Evolutionary conservation across 2,797 vertebrate species (phyloP).

Genomic region (Eidolon dupreanum): DNA sequence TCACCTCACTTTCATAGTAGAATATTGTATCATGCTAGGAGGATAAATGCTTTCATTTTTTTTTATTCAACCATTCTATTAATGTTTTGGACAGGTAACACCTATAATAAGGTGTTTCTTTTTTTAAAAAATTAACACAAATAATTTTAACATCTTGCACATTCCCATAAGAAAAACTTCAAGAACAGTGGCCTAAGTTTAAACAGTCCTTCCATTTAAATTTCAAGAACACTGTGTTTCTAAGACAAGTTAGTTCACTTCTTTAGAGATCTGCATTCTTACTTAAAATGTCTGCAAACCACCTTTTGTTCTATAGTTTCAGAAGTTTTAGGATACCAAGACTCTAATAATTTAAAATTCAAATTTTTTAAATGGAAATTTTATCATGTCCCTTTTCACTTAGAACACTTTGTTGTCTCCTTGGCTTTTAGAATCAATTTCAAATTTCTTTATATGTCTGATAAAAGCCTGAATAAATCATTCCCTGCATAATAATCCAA

Average conservation of each 20-base stretch:
- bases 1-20: background rate
- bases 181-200: background rate
- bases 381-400: background rate
- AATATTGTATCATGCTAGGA: background rate
- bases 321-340: background rate
- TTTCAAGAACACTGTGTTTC: background rate
- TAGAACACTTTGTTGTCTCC: background rate
- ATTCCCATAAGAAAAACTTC: background rate
- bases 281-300: background rate
- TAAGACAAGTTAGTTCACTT: background rate
- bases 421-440: background rate
- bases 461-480: background rate
- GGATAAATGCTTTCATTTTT: background rate
- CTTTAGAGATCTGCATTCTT: background rate
- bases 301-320: background rate
- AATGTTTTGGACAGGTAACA: background rate
- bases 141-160: background rate
- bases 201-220: background rate
- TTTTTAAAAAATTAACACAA: background rate
- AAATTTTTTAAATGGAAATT: conserved; percentile 24
- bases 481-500: background rate
- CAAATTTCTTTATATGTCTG: background rate
- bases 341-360: background rate
- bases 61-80: background rate
- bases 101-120: background rate